A percentile compares a stretch with the other conserved stretches of the same genome.
phyloP scores from a whole-genome alignment of 2,113 vertebrate species.

The Machaerirhynchus nigripectus region DNA sequence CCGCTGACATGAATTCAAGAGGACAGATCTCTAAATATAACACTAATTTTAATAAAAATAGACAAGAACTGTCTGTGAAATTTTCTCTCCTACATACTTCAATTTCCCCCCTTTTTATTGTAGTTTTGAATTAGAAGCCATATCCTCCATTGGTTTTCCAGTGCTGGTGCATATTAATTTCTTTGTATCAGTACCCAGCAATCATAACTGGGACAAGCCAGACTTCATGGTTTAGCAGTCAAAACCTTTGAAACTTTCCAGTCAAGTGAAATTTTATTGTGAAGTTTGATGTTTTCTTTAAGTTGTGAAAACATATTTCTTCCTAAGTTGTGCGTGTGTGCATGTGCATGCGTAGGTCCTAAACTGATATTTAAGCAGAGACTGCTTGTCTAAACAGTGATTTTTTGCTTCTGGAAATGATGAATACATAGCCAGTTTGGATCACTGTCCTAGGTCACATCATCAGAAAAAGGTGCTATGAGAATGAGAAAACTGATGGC shows the following conservation, averaged over 20 bases:
- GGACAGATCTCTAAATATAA: neutral
- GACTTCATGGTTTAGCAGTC: neutral
- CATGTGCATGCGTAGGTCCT: neutral
- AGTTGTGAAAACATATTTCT: rapidly evolving
- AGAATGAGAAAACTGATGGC: neutral
- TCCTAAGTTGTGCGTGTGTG: neutral
- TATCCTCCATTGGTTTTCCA: neutral
- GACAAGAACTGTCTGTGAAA: neutral
- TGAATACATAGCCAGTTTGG: neutral
- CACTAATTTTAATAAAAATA: neutral
- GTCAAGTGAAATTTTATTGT: neutral
- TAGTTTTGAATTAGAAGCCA: neutral
- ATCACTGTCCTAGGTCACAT: neutral
- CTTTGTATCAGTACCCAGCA: neutral
- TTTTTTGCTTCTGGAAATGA: neutral
- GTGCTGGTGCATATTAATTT: rapidly evolving
- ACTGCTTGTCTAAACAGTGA: neutral
- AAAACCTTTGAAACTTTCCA: neutral
- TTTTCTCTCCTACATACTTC: neutral
- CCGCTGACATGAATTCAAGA: neutral
- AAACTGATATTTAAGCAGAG: neutral
- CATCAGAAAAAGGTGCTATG: neutral
- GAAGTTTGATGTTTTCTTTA: neutral
- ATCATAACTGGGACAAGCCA: neutral
- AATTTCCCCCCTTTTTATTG: neutral